A percentile compares a stretch with the other conserved stretches of the same genome.
Conservation (phyloP, 2,113 vertebrate genomes). For the Pterophyllum scalare region DNA sequence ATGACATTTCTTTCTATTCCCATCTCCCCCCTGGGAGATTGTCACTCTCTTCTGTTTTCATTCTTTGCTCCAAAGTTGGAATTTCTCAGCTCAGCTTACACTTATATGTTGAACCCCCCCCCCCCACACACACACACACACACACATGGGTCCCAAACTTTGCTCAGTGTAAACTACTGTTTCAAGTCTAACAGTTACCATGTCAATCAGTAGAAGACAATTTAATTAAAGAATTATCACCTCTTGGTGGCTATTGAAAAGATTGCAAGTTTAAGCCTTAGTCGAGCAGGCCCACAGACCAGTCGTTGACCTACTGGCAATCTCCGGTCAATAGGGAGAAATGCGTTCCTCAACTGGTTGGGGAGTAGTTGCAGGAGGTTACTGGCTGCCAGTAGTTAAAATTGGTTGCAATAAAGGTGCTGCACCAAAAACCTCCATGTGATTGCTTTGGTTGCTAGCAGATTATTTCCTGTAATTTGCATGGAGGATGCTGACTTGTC, state of each 20-base stretch:
- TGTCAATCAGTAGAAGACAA: background rate
- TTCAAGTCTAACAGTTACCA: background rate
- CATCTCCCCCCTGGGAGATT: slow-evolving; percentile 25
- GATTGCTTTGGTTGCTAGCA: background rate
- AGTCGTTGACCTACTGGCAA: background rate
- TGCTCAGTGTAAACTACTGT: background rate
- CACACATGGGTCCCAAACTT: background rate
- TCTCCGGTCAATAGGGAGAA: background rate
- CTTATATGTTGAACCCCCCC: background rate
- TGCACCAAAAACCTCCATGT: background rate
- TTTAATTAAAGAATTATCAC: background rate
- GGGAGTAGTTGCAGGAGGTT: background rate
- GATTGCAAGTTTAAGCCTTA: background rate
- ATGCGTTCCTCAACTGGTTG: background rate
- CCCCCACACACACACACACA: background rate
- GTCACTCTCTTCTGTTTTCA: slow-evolving; percentile 12
- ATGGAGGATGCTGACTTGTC: background rate
- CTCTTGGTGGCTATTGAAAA: background rate
- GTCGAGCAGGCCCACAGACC: background rate
- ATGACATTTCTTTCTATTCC: slow-evolving; percentile 61
- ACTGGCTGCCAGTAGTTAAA: background rate
- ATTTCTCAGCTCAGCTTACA: background rate
- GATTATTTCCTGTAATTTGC: background rate
- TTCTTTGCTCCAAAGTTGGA: slow-evolving; percentile 20
- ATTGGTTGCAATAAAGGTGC: background rate